Evolutionary conservation across 2,888 invertebrate genomes (phyloP).

Genomic region (Caenorhabditis wallacei): DNA sequence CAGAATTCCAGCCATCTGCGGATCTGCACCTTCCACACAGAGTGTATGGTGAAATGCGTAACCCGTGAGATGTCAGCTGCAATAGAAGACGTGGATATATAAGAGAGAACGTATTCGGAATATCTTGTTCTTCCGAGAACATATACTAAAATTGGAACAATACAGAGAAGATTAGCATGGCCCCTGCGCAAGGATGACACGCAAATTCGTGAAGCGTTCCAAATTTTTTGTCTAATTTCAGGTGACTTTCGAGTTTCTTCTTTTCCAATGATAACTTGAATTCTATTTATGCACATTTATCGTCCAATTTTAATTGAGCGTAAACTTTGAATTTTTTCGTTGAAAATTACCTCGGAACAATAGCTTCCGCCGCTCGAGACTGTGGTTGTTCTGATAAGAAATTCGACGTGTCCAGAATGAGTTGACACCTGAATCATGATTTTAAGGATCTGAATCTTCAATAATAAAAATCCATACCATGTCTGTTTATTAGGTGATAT

Average conservation of each 20-base stretch:
- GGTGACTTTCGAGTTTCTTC: no score
- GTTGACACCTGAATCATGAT: conserved; percentile 11
- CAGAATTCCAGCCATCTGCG: no score
- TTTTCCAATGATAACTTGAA: no score
- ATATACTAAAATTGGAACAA: conserved; percentile 90
- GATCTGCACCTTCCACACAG: no score
- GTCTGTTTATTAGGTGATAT: not conserved
- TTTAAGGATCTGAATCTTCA: not conserved
- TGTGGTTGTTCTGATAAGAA: conserved; percentile 19
- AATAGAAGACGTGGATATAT: no score
- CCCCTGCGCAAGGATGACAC: conserved; percentile 95
- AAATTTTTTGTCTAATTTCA: conserved; percentile 1
- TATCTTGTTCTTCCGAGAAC: conserved; percentile 13
- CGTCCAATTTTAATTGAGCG: no score
- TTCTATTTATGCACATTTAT: no score
- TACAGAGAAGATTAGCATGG: conserved; percentile 95
- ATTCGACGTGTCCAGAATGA: conserved; percentile 8
- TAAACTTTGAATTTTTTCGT: not conserved
- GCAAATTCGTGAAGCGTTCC: conserved; percentile 89
- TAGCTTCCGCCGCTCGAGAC: not conserved
- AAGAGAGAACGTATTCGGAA: not conserved
- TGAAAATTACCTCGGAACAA: conserved; percentile 13
- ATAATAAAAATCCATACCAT: conserved; percentile 3
- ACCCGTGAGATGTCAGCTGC: no score
- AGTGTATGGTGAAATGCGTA: no score